phyloP scores from a whole-genome alignment of 2,113 vertebrate species.

The Phylloscopus trochilus region DNA sequence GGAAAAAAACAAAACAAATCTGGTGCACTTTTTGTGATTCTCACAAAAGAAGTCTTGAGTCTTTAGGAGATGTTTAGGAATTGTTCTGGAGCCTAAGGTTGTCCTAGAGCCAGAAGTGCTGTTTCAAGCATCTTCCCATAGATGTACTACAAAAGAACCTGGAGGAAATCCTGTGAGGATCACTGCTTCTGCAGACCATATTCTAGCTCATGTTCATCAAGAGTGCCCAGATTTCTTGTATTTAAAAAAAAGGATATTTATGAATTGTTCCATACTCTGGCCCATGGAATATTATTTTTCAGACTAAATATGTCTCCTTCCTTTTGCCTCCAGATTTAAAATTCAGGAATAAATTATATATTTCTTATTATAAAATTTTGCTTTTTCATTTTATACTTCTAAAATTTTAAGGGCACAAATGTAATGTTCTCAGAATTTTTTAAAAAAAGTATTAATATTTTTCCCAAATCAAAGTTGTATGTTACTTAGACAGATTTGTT shows the following conservation, averaged over 20 bases:
- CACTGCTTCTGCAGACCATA: neutral
- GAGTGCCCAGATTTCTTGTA: neutral
- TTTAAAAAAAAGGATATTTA: neutral
- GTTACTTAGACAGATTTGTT: neutral
- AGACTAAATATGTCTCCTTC: neutral
- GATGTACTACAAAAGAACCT: neutral
- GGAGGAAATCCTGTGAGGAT: neutral
- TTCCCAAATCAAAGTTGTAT: neutral
- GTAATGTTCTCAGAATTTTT: neutral
- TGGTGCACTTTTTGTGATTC: neutral
- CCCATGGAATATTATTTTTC: neutral
- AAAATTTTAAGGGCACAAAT: neutral
- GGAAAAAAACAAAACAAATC: neutral
- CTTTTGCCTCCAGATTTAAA: neutral
- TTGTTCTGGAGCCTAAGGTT: neutral
- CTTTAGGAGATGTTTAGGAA: neutral
- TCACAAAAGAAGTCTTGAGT: neutral
- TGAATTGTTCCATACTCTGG: rapidly evolving
- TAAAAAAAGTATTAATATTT: neutral
- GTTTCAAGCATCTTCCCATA: neutral
- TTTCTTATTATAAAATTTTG: neutral
- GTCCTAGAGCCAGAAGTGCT: neutral
- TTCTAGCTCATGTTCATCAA: neutral
- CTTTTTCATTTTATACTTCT: neutral
- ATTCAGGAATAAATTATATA: neutral